Conservation (phyloP, 1,140 invertebrate genomes). For the Frieseomelitta varia region DNA sequence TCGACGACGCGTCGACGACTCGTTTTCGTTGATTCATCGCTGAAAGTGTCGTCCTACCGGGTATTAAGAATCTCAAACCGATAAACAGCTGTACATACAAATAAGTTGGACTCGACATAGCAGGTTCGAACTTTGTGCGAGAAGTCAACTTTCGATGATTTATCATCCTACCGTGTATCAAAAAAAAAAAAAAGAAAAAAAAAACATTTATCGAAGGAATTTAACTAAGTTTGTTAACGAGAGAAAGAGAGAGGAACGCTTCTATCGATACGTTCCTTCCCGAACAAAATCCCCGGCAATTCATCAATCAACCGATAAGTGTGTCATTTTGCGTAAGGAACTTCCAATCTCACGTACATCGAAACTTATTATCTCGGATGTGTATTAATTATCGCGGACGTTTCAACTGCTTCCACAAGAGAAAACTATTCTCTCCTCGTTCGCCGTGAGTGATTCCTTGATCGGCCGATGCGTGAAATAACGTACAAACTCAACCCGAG, state of each 20-base stretch:
- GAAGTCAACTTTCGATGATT: not conserved
- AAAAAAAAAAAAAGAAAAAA: too few relatives aligned
- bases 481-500: too few relatives aligned
- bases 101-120: not conserved
- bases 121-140: not conserved
- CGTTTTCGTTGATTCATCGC: slow-evolving; percentile 3
- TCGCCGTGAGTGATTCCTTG: not conserved
- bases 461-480: not conserved
- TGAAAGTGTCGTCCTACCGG: not conserved
- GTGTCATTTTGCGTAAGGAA: not conserved
- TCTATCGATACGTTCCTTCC: too few relatives aligned
- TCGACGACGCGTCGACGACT: not conserved
- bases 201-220: not conserved
- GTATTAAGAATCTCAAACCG: not conserved
- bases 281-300: not conserved
- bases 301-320: not conserved
- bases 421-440: not conserved
- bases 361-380: not conserved
- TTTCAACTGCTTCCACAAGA: not conserved
- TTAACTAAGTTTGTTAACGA: not conserved
- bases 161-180: not conserved
- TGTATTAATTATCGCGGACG: not conserved
- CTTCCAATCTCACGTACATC: not conserved
- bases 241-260: too few relatives aligned
- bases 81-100: not conserved